phyloP scores from a whole-genome alignment of 2,797 vertebrate species.

The Chloroceryle inda region DNA sequence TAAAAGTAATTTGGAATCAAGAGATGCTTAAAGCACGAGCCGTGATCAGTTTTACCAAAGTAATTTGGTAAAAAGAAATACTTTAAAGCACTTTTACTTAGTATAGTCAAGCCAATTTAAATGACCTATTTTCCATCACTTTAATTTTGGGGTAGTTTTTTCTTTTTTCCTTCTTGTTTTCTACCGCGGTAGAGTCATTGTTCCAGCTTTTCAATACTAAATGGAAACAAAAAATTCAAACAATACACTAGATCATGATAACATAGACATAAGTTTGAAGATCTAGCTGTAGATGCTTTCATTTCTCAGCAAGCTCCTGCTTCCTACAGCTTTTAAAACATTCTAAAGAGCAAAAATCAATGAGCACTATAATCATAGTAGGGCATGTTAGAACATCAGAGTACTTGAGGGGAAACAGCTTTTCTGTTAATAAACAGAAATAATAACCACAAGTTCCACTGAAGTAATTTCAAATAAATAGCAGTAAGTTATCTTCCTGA shows the following conservation, averaged over 20 bases:
- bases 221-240: background rate
- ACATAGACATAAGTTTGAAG: background rate
- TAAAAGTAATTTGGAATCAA: background rate
- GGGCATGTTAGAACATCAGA: background rate
- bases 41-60: no score
- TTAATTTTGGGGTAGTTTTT: background rate
- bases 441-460: background rate
- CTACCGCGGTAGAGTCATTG: background rate
- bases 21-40: no score
- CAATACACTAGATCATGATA: background rate
- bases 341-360: background rate
- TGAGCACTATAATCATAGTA: background rate
- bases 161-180: rapidly evolving
- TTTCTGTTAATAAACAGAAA: background rate
- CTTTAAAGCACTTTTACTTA: no score
- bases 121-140: background rate
- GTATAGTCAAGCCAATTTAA: background rate
- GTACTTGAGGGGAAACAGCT: background rate
- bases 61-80: no score
- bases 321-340: background rate
- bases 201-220: background rate
- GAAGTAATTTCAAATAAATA: background rate
- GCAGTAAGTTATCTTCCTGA: background rate
- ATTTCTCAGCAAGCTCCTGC: background rate
- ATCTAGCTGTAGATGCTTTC: background rate